Evolutionary conservation across 2,888 invertebrate species (phyloP), one percentile per base, ranked within the genome.

Genomic region (Drosophila koepferae): DNA sequence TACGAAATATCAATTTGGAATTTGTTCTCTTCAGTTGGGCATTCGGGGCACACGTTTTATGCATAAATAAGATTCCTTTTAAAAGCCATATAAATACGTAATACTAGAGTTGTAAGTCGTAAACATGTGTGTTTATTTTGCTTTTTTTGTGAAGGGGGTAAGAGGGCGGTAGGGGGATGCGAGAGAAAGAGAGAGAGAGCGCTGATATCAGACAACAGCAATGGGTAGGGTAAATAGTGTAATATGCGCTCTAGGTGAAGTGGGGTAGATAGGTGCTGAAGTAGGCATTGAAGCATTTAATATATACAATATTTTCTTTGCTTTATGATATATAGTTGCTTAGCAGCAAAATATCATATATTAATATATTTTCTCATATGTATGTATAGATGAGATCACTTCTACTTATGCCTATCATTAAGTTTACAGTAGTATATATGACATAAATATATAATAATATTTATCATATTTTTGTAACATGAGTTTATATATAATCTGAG

Each of bases 11-110:
- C 41, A 38, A 55, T 55, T 55, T 18, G 2, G 55, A 40, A 40
- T 28, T 40, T 12, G 41, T 55, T 38, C 40, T 9, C 1, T 18
- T 1, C 31, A 18, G 23, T 12, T 60, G 31, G 14, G n/a, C 23
- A 63, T 31, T 64, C 41, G 18, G 55, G 20, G 60, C 60, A 66
- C 75, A 58, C 63, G 63, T 66, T 70, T 55, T 38, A 54, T 64
- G 53, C 60, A 86, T 89, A 75, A 89, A 82, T 71, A 72, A 66
- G 67, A 67, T 74, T 81, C 70, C 53, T 54, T 62, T 72, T 79
- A 81, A 81, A 77, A 55, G 61, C 66, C 69, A 72, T 18, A 38
- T 75, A 74, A 89, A 88, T 67, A 74, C 59, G 16, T 66, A 75
- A 72, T 62, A 40, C 64, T 54, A 34, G 48, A 54, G 54, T 64